phyloP scores from a whole-genome alignment of 2,888 invertebrate species.

The Nomada hirtipes region DNA sequence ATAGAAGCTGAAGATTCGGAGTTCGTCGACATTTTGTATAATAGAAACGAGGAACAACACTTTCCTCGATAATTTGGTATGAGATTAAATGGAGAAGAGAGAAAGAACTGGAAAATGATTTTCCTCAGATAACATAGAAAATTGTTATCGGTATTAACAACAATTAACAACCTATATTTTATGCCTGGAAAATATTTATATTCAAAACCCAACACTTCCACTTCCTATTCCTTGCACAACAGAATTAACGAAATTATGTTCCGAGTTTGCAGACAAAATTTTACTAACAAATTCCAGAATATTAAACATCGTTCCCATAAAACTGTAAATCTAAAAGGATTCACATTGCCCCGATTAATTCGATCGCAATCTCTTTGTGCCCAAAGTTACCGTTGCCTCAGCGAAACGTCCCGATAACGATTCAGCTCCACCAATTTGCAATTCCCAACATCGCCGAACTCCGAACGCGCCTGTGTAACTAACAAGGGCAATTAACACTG shows the following conservation, averaged over 20 bases:
- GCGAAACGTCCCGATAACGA: neutral
- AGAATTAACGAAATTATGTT: too few relatives aligned
- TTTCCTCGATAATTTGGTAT: too few relatives aligned
- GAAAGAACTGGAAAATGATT: too few relatives aligned
- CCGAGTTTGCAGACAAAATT: too few relatives aligned
- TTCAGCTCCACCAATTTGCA: conserved; percentile 14
- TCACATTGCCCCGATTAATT: neutral
- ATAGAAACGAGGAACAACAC: too few relatives aligned
- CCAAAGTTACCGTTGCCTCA: neutral
- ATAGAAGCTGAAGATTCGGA: neutral
- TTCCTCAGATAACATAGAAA: too few relatives aligned
- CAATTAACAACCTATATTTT: too few relatives aligned
- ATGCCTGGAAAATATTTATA: neutral
- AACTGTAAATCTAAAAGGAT: neutral
- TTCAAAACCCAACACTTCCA: neutral
- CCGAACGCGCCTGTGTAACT: neutral
- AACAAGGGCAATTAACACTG: conserved; percentile 25
- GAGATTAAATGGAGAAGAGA: too few relatives aligned
- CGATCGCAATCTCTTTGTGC: neutral
- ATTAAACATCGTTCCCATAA: too few relatives aligned
- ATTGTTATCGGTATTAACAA: too few relatives aligned
- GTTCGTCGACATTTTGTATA: too few relatives aligned
- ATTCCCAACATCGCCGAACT: neutral
- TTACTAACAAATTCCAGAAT: too few relatives aligned
- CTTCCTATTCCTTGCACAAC: neutral